These are phyloP conservation scores for Sebastes nivosus DNA, from an alignment of 2,797 vertebrate genomes.

Conservation along the genomic window DNA sequence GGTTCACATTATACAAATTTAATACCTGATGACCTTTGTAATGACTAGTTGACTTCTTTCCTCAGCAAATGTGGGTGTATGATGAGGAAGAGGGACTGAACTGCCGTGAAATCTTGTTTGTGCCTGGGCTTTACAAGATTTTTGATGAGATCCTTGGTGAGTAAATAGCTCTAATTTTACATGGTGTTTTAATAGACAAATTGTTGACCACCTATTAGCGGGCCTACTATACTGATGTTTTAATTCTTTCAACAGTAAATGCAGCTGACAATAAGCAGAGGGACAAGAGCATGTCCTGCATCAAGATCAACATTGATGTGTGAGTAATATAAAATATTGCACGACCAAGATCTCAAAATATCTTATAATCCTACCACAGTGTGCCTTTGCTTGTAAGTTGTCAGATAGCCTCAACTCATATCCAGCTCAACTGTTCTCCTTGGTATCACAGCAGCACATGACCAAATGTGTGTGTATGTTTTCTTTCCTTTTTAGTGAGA, in stretches of 20 bases:
- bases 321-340: slow-evolving; percentile 78
- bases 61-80: slow-evolving; percentile 98
- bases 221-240: background rate
- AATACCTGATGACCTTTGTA: background rate
- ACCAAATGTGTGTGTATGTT: background rate
- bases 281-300: slow-evolving; percentile 93
- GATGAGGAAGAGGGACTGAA: slow-evolving; percentile 91
- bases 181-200: background rate
- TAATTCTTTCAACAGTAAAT: slow-evolving; percentile 84
- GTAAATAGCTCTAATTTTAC: slow-evolving; percentile 35
- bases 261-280: slow-evolving; percentile 99
- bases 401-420: background rate
- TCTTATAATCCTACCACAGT: background rate
- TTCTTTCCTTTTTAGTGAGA: slow-evolving; percentile 84
- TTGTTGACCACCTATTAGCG: background rate
- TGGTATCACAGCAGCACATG: background rate
- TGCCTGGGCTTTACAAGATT: slow-evolving; percentile 99
- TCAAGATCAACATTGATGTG: slow-evolving; percentile 94
- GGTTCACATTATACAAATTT: background rate
- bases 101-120: slow-evolving; percentile 93
- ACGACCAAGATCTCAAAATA: background rate
- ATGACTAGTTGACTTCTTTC: slow-evolving; percentile 4
- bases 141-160: slow-evolving; percentile 98
- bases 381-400: background rate
- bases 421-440: background rate